Conservation (phyloP, 2,888 invertebrate species). For the Ochropleura plecta region DNA sequence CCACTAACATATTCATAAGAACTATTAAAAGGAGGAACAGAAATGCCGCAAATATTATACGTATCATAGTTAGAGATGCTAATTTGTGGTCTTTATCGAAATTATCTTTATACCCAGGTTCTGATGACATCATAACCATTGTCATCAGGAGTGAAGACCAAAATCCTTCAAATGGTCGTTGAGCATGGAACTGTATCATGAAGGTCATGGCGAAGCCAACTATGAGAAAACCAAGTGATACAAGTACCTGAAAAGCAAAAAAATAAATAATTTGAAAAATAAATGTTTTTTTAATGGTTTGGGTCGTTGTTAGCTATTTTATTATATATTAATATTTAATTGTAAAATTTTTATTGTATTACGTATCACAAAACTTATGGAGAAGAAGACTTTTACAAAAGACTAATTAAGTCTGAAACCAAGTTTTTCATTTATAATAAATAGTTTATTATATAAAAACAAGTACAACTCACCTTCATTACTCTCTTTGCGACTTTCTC, state of each 20-base stretch:
- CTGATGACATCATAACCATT: conserved; percentile 91
- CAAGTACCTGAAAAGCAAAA: conserved; percentile 83
- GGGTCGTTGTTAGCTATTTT: no score
- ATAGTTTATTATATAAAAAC: not conserved
- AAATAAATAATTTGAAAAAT: not conserved
- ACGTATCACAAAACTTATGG: conserved; percentile 87
- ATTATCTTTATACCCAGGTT: conserved; percentile 84
- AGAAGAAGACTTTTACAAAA: conserved; percentile 70
- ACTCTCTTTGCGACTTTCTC: conserved; percentile 89
- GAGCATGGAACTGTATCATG: conserved; percentile 87
- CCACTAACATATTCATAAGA: conserved; percentile 90
- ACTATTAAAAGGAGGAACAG: conserved; percentile 84
- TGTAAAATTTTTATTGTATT: not conserved
- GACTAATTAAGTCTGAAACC: not conserved
- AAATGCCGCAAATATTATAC: conserved; percentile 87
- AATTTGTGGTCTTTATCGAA: conserved; percentile 58
- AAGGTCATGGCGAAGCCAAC: conserved; percentile 90
- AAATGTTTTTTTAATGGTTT: not conserved
- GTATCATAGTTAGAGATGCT: conserved; percentile 80
- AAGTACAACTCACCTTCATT: conserved; percentile 80
- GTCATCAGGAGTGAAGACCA: conserved; percentile 88
- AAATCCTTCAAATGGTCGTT: conserved; percentile 86
- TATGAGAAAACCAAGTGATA: conserved; percentile 85
- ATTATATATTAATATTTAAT: no score
- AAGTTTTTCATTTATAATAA: not conserved